Conservation (phyloP, 2,888 invertebrate species). For the Caenorhabditis plicata region DNA sequence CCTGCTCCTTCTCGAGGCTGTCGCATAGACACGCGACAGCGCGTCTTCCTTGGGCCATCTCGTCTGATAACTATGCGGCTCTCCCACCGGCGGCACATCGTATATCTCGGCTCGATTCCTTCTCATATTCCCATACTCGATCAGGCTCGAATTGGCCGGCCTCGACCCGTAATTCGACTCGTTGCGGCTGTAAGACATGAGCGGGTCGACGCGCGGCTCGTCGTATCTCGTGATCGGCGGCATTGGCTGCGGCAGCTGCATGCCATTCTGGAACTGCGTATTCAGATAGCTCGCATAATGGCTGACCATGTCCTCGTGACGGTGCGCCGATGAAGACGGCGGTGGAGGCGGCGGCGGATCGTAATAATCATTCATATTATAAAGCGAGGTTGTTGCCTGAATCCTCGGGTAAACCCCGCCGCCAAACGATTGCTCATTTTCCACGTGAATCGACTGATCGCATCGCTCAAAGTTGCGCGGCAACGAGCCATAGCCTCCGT, state of each 20-base stretch:
- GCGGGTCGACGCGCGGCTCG: constrained; percentile 38
- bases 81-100: constrained; percentile 10
- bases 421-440: constrained; percentile 53
- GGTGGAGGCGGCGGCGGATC: background rate
- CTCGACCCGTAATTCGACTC: constrained; percentile 63
- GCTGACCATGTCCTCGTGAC: constrained; percentile 47
- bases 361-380: constrained; percentile 15
- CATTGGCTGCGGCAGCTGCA: constrained; percentile 26
- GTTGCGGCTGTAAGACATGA: constrained; percentile 48
- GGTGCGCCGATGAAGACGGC: constrained; percentile 3
- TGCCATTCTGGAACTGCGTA: constrained; percentile 52
- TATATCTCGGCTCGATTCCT: constrained; percentile 20
- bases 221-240: constrained; percentile 36
- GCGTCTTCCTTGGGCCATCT: constrained; percentile 42
- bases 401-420: constrained; percentile 35
- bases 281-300: constrained; percentile 65
- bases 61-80: constrained; percentile 13
- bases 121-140: constrained; percentile 59
- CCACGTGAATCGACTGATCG: constrained; percentile 41
- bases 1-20: constrained; percentile 37
- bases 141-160: constrained; percentile 44
- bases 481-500: constrained; percentile 54
- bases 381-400: constrained; percentile 25
- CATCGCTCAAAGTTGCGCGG: constrained; percentile 61
- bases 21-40: constrained; percentile 45